phyloP scores from a whole-genome alignment of 2,113 vertebrate species.

The Rhodinocichla rosea region DNA sequence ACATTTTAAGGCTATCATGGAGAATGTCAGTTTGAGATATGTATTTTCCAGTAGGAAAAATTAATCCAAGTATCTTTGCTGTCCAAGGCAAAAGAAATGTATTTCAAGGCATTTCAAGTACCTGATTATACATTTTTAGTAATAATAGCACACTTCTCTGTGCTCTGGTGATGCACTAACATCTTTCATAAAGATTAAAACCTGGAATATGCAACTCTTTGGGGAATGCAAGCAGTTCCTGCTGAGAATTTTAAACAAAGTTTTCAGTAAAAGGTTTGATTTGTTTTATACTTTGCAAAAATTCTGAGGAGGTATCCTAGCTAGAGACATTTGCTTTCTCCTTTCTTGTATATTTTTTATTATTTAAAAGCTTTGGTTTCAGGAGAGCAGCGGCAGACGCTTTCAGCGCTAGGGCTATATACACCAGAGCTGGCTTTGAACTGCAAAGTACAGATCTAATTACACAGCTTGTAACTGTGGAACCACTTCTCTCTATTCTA shows the following conservation, averaged over 20 bases:
- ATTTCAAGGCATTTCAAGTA: background rate
- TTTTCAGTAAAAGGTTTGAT: background rate
- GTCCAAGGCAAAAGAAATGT: background rate
- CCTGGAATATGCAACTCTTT: background rate
- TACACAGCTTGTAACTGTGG: slow-evolving; percentile 71
- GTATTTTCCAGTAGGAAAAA: background rate
- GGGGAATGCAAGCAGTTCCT: background rate
- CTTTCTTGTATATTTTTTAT: slow-evolving; percentile 46
- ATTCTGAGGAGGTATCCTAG: slow-evolving; percentile 29
- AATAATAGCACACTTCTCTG: background rate
- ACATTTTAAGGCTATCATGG: background rate
- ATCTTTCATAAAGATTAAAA: background rate
- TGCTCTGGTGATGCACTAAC: background rate
- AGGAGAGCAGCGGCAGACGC: slow-evolving; percentile 35
- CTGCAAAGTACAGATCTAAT: slow-evolving; percentile 71
- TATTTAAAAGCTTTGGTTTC: slow-evolving; percentile 66
- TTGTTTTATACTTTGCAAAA: slow-evolving; percentile 10
- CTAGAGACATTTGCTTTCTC: slow-evolving; percentile 46
- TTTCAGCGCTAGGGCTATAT: slow-evolving; percentile 30
- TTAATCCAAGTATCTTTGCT: background rate
- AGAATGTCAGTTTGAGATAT: background rate
- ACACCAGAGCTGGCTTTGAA: slow-evolving; percentile 68
- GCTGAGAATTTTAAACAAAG: background rate
- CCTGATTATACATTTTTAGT: background rate
- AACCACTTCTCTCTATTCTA: slow-evolving; percentile 63